These are phyloP conservation scores for Itoplectis maculator DNA, from an alignment of 2,888 invertebrate species.

Conservation along the genomic window DNA sequence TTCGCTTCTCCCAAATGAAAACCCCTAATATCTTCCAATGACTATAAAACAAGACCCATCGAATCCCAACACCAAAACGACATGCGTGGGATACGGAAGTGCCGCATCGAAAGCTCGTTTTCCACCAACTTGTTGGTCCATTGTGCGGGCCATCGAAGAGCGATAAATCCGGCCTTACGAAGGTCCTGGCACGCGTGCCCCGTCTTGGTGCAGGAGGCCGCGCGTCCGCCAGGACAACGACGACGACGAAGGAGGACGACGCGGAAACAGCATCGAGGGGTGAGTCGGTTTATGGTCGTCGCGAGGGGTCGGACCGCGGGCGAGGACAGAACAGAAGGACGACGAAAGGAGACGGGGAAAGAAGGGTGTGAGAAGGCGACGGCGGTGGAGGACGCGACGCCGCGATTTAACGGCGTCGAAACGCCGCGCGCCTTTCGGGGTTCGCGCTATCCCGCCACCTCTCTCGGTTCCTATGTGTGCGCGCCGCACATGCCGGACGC, in stretches of 20 bases:
- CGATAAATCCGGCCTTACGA: conserved; percentile 81
- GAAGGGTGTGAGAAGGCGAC: conserved; percentile 43
- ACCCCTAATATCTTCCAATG: neutral
- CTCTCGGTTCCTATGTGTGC: conserved; percentile 35
- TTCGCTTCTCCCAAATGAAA: conserved; percentile 24
- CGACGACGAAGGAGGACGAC: conserved; percentile 62
- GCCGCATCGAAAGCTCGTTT: conserved; percentile 71
- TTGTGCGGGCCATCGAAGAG: conserved; percentile 80
- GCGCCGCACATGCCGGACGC: conserved; percentile 59
- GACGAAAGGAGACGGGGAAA: conserved; percentile 59
- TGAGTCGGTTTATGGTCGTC: conserved; percentile 80
- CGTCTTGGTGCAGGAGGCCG: conserved; percentile 53
- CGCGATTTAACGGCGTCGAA: conserved; percentile 75
- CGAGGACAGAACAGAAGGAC: conserved; percentile 38
- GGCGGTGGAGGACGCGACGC: conserved; percentile 55
- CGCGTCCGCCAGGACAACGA: conserved; percentile 9
- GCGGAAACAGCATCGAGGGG: conserved; percentile 67
- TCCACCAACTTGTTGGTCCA: conserved; percentile 84
- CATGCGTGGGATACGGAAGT: conserved; percentile 42
- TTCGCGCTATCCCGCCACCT: conserved; percentile 45
- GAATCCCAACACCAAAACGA: neutral
- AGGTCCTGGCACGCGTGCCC: conserved; percentile 64
- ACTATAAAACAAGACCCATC: neutral
- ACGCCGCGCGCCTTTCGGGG: conserved; percentile 57
- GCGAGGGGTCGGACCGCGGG: too few relatives aligned